Evolutionary conservation across 2,797 vertebrate genomes (phyloP).

Genomic region (Halcyon badia): DNA sequence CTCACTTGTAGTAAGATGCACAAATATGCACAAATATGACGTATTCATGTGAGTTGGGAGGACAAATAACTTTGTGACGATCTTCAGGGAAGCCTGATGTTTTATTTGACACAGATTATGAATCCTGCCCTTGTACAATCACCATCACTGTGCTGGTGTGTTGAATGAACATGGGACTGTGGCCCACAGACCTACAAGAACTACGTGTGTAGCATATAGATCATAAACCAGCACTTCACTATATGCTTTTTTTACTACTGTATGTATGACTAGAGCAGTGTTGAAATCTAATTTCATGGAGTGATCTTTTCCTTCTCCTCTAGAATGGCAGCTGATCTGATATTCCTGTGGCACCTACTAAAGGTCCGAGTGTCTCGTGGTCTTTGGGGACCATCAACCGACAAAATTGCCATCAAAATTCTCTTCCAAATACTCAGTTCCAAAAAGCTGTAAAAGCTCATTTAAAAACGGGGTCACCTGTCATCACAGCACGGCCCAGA

Average conservation of each 20-base stretch:
- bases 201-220: neutral
- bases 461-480: neutral
- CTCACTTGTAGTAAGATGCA: neutral
- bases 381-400: conserved; percentile 45
- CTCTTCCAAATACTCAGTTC: conserved; percentile 27
- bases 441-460: conserved; percentile 16
- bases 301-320: neutral
- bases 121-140: neutral
- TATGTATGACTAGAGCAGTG: neutral
- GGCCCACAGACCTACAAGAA: neutral
- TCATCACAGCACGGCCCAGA: neutral
- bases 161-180: neutral
- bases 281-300: conserved; percentile 56
- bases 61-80: neutral
- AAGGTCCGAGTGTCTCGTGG: neutral
- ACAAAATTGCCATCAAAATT: conserved; percentile 27
- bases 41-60: neutral
- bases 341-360: conserved; percentile 1
- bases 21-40: neutral
- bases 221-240: neutral
- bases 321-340: conserved; percentile 1
- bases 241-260: conserved; percentile 28
- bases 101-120: neutral
- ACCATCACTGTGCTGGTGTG: neutral
- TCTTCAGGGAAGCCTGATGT: neutral